Conservation (phyloP, 2,113 vertebrate genomes). For the Centropus unirufus region DNA sequence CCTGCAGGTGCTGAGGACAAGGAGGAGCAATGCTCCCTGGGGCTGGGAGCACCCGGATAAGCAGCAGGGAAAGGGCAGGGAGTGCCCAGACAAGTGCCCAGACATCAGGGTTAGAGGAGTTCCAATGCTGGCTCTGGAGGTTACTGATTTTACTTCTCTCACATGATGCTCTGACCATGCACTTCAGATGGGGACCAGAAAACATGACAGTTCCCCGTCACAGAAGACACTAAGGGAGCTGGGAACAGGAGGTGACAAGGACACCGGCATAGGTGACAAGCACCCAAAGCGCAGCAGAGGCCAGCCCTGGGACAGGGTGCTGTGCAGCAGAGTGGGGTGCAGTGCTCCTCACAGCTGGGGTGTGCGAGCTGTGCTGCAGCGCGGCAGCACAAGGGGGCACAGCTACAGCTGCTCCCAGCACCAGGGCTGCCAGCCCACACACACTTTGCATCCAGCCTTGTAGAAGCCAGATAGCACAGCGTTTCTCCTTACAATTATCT, state of each 20-base stretch:
- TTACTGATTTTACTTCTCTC: not conserved
- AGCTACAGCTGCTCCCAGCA: accelerated
- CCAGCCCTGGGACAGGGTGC: not conserved
- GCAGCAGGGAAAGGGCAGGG: not conserved
- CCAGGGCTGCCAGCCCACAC: not conserved
- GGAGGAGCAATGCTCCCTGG: not conserved
- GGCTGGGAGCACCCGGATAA: not conserved
- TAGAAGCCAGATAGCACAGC: not conserved
- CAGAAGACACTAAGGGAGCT: not conserved
- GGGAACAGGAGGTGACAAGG: not conserved
- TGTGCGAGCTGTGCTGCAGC: not conserved
- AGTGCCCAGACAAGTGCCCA: not conserved
- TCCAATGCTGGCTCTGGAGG: not conserved
- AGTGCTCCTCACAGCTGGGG: not conserved
- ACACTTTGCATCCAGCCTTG: not conserved
- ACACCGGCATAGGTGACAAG: not conserved
- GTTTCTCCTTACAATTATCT: not conserved
- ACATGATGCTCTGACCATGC: accelerated
- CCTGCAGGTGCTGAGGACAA: not conserved
- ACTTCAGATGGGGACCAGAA: accelerated
- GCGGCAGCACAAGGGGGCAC: not conserved
- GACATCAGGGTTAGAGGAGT: not conserved
- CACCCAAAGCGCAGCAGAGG: not conserved
- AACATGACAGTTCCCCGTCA: not conserved
- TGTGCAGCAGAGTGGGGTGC: not conserved